Evolutionary conservation across 2,113 vertebrate genomes (phyloP).

Genomic region (Corydoras maculifer): DNA sequence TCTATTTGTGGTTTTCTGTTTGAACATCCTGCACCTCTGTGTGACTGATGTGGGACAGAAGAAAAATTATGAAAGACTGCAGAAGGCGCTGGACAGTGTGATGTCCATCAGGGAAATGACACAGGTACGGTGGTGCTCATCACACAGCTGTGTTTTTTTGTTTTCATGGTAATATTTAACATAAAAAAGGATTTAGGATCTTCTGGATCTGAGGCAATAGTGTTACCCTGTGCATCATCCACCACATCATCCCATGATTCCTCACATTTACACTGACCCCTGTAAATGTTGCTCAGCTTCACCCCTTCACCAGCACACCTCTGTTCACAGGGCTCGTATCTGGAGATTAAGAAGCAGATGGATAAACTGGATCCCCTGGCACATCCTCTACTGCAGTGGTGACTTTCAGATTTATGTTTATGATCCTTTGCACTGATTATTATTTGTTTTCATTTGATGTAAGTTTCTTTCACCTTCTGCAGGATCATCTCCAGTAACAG

Average conservation of each 20-base stretch:
- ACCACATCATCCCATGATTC: no score
- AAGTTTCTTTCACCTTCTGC: slow-evolving; percentile 40
- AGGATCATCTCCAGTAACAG: slow-evolving; percentile 99
- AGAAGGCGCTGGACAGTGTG: slow-evolving; percentile 97
- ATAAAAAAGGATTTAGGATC: no score
- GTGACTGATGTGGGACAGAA: slow-evolving; percentile 69
- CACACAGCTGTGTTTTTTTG: no score
- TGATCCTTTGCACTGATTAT: not conserved
- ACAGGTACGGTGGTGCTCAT: slow-evolving; percentile 71
- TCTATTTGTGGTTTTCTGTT: slow-evolving; percentile 15
- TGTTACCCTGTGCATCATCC: no score
- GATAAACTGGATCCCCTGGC: slow-evolving; percentile 95
- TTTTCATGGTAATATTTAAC: no score
- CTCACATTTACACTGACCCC: no score
- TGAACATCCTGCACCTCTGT: slow-evolving; percentile 47
- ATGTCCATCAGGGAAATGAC: slow-evolving; percentile 99
- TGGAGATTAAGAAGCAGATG: slow-evolving; percentile 99
- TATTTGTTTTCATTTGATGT: not conserved
- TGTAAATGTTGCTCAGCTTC: no score
- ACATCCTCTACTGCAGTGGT: slow-evolving; percentile 94
- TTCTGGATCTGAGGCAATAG: no score
- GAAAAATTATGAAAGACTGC: slow-evolving; percentile 98
- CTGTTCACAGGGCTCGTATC: slow-evolving; percentile 83
- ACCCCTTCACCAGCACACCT: not conserved
- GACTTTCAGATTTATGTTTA: slow-evolving; percentile 27